Conservation (phyloP, 2,113 vertebrate species). For the Tyto alba region DNA sequence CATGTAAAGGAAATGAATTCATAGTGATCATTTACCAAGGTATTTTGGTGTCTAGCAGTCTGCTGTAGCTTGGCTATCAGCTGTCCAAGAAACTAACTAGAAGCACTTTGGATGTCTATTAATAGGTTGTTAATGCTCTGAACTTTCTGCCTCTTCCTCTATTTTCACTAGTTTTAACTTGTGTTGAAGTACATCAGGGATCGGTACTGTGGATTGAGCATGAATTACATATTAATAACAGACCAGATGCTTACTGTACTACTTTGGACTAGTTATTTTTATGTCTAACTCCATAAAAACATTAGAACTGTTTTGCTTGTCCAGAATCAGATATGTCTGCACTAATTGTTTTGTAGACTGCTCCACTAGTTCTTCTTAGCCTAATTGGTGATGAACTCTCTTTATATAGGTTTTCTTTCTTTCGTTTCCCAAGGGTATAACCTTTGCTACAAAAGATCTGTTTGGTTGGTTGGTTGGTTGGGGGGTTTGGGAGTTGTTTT, state of each 20-base stretch:
- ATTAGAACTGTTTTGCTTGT: not conserved
- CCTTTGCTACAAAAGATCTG: not conserved
- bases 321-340: not conserved
- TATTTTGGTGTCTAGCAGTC: not conserved
- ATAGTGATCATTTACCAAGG: not conserved
- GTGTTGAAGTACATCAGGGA: not conserved
- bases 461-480: accelerated
- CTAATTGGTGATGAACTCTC: not conserved
- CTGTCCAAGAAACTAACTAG: not conserved
- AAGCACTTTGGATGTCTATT: not conserved
- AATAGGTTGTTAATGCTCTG: not conserved
- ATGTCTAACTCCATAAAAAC: not conserved
- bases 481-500: not conserved
- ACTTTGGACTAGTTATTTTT: not conserved
- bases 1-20: not conserved
- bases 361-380: not conserved
- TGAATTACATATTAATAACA: not conserved
- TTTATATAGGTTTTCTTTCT: not conserved
- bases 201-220: not conserved
- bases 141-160: not conserved
- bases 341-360: not conserved
- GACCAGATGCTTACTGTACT: not conserved
- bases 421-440: not conserved
- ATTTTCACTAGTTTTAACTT: not conserved
- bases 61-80: not conserved